Conservation (phyloP, 2,113 vertebrate species). For the Elephantulus edwardii region DNA sequence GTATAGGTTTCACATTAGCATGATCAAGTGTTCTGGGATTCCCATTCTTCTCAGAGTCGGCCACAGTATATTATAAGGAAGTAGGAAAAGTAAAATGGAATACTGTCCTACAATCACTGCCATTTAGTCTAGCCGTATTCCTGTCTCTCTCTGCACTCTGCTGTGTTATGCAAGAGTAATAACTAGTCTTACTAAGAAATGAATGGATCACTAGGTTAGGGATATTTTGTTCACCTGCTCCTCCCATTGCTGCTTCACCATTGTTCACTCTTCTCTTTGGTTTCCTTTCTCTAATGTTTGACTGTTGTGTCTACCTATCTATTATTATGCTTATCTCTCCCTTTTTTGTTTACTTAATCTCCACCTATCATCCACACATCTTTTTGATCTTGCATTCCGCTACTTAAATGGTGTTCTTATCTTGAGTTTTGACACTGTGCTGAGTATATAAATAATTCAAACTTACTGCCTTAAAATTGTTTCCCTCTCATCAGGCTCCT, state of each 20-base stretch:
- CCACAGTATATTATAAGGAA: no score
- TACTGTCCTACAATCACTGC: conserved; percentile 83
- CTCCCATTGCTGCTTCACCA: no score
- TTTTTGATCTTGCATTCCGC: not conserved
- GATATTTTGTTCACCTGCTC: not conserved
- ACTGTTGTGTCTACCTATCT: no score
- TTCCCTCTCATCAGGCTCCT: no score
- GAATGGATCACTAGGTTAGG: no score
- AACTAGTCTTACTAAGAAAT: conserved; percentile 84
- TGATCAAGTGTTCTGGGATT: no score
- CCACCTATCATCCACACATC: no score
- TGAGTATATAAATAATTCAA: not conserved
- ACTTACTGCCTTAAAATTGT: no score
- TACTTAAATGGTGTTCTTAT: not conserved
- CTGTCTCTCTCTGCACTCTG: conserved; percentile 89
- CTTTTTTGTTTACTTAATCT: not conserved
- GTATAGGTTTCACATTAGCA: no score
- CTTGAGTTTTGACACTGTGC: not conserved
- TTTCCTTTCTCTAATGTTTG: no score
- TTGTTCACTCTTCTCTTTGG: rapidly evolving
- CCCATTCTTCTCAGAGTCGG: no score
- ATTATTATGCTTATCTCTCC: not conserved
- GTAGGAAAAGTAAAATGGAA: no score
- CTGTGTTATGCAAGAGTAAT: conserved; percentile 87
- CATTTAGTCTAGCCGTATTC: conserved; percentile 76